These are phyloP conservation scores for Napeogenes sylphis DNA, from an alignment of 2,888 invertebrate genomes.

Conservation along the genomic window DNA sequence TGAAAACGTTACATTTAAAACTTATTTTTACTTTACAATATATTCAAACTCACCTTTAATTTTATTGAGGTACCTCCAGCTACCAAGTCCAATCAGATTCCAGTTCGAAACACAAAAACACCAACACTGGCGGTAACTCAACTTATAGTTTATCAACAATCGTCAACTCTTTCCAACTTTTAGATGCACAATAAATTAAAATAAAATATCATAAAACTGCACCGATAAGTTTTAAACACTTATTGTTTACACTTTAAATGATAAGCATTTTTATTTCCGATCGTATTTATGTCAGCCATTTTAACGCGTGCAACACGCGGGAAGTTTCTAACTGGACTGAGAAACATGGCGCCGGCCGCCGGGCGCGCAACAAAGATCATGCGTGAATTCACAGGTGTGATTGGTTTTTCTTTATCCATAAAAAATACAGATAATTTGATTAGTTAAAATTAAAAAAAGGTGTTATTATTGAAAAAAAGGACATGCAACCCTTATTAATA, in stretches of 20 bases:
- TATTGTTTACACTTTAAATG: constrained; percentile 8
- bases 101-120: constrained; percentile 43
- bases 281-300: constrained; percentile 30
- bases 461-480: no score
- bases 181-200: constrained; percentile 9
- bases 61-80: constrained; percentile 15
- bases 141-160: constrained; percentile 15
- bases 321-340: constrained; percentile 61
- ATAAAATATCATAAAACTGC: constrained; percentile 6
- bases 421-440: neutral
- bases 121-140: constrained; percentile 27
- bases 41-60: constrained; percentile 18
- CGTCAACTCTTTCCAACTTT: constrained; percentile 21
- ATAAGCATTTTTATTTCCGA: constrained; percentile 23
- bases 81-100: constrained; percentile 47
- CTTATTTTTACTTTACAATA: neutral
- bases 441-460: neutral
- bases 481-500: no score
- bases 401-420: constrained; percentile 5
- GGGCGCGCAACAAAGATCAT: constrained; percentile 53
- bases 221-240: constrained; percentile 3
- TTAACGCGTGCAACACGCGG: constrained; percentile 40
- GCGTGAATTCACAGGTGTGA: constrained; percentile 45
- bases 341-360: constrained; percentile 52
- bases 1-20: neutral